Evolutionary conservation across 2,113 vertebrate species (phyloP).

Genomic region (Laterallus jamaicensis): DNA sequence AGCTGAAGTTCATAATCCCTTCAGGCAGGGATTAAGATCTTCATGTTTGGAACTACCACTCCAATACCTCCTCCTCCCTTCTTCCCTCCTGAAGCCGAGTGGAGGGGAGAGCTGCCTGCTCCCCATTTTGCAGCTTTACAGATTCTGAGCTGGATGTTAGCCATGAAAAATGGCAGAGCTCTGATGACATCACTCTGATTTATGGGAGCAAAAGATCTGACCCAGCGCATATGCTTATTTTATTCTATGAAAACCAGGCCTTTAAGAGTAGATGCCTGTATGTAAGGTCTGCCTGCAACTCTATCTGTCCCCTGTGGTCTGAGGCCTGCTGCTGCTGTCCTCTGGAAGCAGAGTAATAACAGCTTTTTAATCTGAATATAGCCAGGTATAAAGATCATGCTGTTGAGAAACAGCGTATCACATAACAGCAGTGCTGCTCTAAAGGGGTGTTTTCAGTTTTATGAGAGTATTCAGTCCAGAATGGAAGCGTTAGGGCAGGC

Average conservation of each 20-base stretch:
- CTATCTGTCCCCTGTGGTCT: neutral
- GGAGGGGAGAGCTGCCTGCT: neutral
- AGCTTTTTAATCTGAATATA: neutral
- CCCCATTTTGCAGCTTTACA: neutral
- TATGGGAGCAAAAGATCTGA: neutral
- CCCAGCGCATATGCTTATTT: fast-evolving
- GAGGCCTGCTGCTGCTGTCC: neutral
- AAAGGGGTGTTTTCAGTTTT: neutral
- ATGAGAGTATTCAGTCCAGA: neutral
- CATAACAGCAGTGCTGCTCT: neutral
- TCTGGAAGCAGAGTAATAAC: neutral
- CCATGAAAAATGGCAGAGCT: neutral
- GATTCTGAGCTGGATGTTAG: neutral
- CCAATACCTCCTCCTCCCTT: neutral
- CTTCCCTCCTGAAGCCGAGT: fast-evolving
- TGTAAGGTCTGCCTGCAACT: neutral
- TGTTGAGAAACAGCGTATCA: neutral
- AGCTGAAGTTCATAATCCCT: neutral
- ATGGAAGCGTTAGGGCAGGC: neutral
- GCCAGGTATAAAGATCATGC: neutral
- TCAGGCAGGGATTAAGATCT: neutral
- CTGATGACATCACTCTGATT: fast-evolving
- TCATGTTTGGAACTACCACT: neutral
- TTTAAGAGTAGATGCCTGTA: neutral
- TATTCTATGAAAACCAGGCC: neutral